Conservation (phyloP, 2,113 vertebrate genomes). For the Coptodon rendalli region DNA sequence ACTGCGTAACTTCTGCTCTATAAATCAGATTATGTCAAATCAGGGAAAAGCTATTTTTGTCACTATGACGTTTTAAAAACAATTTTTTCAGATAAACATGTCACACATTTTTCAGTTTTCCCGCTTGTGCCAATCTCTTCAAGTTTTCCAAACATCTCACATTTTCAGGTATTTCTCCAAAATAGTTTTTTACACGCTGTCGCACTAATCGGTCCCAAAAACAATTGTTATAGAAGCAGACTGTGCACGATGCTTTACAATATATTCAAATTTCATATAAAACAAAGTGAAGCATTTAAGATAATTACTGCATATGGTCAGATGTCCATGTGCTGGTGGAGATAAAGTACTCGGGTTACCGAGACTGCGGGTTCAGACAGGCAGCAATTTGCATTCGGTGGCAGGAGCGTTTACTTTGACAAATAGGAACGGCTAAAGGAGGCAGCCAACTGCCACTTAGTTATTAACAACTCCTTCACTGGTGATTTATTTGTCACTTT, state of each 20-base stretch:
- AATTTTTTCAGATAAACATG: neutral
- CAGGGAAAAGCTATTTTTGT: neutral
- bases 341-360: slow-evolving; percentile 35
- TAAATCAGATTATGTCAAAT: neutral
- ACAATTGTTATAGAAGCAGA: neutral
- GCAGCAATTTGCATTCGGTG: slow-evolving; percentile 79
- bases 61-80: neutral
- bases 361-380: slow-evolving; percentile 40
- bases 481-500: slow-evolving; percentile 93
- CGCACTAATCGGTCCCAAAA: neutral
- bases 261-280: neutral
- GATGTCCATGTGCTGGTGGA: slow-evolving; percentile 32
- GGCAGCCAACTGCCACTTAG: slow-evolving; percentile 93
- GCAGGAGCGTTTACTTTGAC: slow-evolving; percentile 94
- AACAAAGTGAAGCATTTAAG: neutral
- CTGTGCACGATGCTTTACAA: neutral
- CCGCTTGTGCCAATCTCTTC: neutral
- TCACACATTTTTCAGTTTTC: neutral
- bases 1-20: neutral
- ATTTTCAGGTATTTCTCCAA: neutral
- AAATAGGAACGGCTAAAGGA: slow-evolving; percentile 88
- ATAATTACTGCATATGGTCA: neutral
- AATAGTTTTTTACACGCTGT: neutral
- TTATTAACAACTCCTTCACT: slow-evolving; percentile 97
- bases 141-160: neutral